Evolutionary conservation across 37 sponge, comb jelly and placozoan genomes (phyloP).

Genomic region (Amphimedon queenslandica): DNA sequence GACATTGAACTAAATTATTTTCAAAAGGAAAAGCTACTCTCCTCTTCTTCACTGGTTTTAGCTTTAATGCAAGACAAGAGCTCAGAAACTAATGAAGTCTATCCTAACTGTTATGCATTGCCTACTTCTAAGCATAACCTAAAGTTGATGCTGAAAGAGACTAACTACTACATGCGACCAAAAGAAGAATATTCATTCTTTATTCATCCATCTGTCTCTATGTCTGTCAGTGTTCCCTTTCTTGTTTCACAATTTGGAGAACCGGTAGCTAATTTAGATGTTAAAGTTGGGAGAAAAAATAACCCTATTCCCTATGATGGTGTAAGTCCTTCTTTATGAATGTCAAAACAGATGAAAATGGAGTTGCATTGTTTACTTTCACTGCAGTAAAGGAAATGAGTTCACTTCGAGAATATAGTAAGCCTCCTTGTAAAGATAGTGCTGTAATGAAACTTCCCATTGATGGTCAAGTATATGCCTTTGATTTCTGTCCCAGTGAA

Average conservation of each 20-base stretch:
- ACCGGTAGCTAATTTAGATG: neutral
- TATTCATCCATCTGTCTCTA: neutral
- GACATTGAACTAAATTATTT: neutral
- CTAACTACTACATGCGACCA: neutral
- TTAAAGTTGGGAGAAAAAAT: neutral
- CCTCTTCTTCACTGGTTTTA: neutral
- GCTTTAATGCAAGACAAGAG: neutral
- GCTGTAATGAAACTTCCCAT: neutral
- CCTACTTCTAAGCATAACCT: neutral
- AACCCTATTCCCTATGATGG: neutral
- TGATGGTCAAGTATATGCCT: neutral
- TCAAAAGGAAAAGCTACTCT: neutral
- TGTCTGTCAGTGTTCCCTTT: neutral
- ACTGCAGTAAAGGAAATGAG: neutral
- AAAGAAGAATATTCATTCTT: neutral
- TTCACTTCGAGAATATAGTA: neutral
- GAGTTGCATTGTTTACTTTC: constrained; percentile 30
- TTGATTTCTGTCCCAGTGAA: neutral
- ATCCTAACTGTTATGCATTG: neutral
- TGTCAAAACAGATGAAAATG: constrained; percentile 1
- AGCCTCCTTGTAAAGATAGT: neutral
- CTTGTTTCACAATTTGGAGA: constrained; percentile 20
- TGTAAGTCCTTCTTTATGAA: neutral
- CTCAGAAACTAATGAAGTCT: neutral
- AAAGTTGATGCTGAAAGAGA: neutral